These are phyloP conservation scores for Eupithecia vulgata DNA, from an alignment of 2,888 invertebrate genomes.

Conservation along the genomic window DNA sequence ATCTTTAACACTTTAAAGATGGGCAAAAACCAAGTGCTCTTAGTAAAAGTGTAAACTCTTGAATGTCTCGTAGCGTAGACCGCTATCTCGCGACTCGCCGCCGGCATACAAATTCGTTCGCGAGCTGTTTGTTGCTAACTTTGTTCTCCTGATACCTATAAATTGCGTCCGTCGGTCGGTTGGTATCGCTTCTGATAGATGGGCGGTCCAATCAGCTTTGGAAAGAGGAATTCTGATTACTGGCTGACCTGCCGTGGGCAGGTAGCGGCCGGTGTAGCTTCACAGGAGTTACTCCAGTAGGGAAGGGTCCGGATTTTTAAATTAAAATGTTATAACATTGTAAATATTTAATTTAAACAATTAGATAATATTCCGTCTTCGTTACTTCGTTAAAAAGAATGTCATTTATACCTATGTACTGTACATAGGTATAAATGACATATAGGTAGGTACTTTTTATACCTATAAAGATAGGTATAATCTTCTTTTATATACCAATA, in stretches of 20 bases:
- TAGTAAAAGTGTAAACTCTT: not conserved
- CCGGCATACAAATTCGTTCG: conserved; percentile 71
- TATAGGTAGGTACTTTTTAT: too few relatives aligned
- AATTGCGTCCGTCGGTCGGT: conserved; percentile 49
- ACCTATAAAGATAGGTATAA: too few relatives aligned
- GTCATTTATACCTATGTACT: too few relatives aligned
- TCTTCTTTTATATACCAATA: too few relatives aligned
- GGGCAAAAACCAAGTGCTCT: not conserved
- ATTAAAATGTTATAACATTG: not conserved
- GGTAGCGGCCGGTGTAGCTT: conserved; percentile 13
- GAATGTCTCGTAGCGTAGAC: conserved; percentile 32
- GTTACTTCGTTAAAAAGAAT: too few relatives aligned
- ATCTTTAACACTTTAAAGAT: too few relatives aligned
- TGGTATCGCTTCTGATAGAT: conserved; percentile 34
- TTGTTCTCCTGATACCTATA: conserved; percentile 68
- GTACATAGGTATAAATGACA: too few relatives aligned
- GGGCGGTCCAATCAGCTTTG: conserved; percentile 31
- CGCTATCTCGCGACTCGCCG: conserved; percentile 49
- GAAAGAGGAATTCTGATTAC: conserved; percentile 35
- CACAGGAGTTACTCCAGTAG: not conserved
- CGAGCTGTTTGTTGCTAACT: conserved; percentile 66
- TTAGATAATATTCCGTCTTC: too few relatives aligned
- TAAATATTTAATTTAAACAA: too few relatives aligned
- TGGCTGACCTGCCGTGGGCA: conserved; percentile 25
- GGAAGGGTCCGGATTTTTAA: not conserved